Percentiles rank a stretch among this genome's conserved stretches.
Conservation (phyloP, 2,888 invertebrate genomes). For the Hecatera dysodea region DNA sequence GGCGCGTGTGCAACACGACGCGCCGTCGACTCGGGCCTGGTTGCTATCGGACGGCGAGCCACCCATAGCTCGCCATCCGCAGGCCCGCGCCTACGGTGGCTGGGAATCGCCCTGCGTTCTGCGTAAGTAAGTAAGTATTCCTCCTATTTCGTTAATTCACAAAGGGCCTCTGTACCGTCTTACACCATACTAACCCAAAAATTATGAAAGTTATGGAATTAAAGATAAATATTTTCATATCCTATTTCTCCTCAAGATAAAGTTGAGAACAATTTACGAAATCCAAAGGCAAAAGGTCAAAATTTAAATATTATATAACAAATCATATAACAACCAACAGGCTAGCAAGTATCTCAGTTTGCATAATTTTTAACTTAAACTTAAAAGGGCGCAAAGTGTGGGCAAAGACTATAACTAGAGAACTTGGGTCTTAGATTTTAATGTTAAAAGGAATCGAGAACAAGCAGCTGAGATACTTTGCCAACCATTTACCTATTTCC, state of each 20-base stretch:
- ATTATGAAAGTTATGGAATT: slow-evolving; percentile 19
- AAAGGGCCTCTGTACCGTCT: neutral
- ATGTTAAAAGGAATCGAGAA: slow-evolving; percentile 41
- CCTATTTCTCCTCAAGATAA: slow-evolving; percentile 4
- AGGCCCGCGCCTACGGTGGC: too few species aligned
- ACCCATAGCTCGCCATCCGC: too few species aligned
- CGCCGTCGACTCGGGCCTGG: too few species aligned
- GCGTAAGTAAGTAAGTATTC: neutral
- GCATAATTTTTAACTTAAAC: slow-evolving; percentile 45
- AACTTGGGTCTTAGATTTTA: slow-evolving; percentile 39
- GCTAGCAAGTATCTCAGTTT: slow-evolving; percentile 28
- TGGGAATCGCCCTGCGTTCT: too few species aligned
- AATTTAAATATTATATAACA: slow-evolving; percentile 37
- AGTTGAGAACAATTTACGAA: slow-evolving; percentile 27
- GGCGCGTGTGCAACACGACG: too few species aligned
- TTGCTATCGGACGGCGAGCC: too few species aligned
- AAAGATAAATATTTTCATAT: slow-evolving; percentile 34
- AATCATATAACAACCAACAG: slow-evolving; percentile 37
- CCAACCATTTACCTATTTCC: slow-evolving; percentile 41
- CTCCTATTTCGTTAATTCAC: neutral
- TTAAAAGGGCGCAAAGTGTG: slow-evolving; percentile 25
- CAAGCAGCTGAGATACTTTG: slow-evolving; percentile 1
- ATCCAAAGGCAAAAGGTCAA: slow-evolving; percentile 16
- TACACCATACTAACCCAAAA: neutral
- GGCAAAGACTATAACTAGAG: slow-evolving; percentile 6